Conservation (phyloP, 2,888 invertebrate genomes). For the Serrognathus titanus region DNA sequence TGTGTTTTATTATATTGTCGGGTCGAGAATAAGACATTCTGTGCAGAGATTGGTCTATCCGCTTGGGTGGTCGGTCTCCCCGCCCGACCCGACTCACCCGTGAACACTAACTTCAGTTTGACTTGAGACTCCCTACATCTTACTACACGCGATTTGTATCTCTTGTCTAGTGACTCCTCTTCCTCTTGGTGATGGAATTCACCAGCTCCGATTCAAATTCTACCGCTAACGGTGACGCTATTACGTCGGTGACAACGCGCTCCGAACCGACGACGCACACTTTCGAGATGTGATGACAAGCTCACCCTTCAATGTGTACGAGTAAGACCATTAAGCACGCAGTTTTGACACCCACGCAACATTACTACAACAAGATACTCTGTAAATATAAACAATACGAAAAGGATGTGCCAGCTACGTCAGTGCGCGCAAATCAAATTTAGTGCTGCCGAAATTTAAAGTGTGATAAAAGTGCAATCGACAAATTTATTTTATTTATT, state of each 20-base stretch:
- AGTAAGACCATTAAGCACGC: background rate
- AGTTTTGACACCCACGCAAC: background rate
- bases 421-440: background rate
- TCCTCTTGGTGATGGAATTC: background rate
- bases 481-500: background rate
- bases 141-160: conserved; percentile 37
- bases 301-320: background rate
- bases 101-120: conserved; percentile 38
- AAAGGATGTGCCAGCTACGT: background rate
- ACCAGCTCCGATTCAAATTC: too few species aligned
- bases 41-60: conserved; percentile 50
- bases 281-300: background rate
- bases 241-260: background rate
- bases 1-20: conserved; percentile 49
- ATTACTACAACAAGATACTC: background rate
- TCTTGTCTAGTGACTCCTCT: conserved; percentile 18
- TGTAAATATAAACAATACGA: background rate
- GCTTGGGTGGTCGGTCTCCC: conserved; percentile 48
- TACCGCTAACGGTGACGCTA: too few species aligned
- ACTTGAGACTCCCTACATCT: conserved; percentile 39
- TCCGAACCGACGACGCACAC: background rate
- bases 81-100: conserved; percentile 31
- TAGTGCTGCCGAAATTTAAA: background rate
- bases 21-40: conserved; percentile 50
- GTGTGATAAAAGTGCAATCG: background rate